Percentiles rank a stretch among this genome's conserved stretches.
phyloP scores from a whole-genome alignment of 2,113 vertebrate species.

The Micronycteris hirsuta region DNA sequence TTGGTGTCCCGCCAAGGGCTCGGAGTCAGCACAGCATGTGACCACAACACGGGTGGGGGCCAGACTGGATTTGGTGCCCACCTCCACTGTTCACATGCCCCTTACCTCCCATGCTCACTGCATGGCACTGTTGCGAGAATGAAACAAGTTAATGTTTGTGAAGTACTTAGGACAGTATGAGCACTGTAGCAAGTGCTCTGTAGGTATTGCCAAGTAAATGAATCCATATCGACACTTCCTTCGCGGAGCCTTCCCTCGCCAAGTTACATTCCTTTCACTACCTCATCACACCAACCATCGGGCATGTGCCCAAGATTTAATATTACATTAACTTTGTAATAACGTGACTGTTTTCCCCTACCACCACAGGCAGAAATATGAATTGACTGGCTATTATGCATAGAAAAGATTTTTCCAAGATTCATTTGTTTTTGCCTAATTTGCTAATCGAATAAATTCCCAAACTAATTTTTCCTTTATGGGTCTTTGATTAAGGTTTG shows the following conservation, averaged over 20 bases:
- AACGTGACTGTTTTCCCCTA: neutral
- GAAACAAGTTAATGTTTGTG: neutral
- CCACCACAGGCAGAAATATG: neutral
- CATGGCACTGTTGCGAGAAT: neutral
- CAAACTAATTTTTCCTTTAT: neutral
- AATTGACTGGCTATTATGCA: neutral
- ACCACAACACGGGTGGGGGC: neutral
- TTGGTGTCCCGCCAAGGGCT: neutral
- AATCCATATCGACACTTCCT: neutral
- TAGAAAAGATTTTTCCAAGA: neutral
- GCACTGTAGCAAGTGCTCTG: neutral
- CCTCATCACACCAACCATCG: neutral
- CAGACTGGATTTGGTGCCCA: neutral
- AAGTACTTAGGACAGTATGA: neutral
- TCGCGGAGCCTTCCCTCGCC: neutral
- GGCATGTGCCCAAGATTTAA: neutral
- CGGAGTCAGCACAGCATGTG: too few relatives aligned
- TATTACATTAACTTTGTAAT: neutral
- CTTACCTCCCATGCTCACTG: neutral
- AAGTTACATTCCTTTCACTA: neutral
- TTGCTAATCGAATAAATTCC: neutral
- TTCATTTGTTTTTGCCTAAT: neutral
- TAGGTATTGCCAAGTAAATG: neutral
- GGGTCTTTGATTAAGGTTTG: constrained; percentile 11
- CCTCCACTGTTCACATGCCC: neutral